Conservation (phyloP, 2,888 invertebrate species). For the Bugulina stolonifera region DNA sequence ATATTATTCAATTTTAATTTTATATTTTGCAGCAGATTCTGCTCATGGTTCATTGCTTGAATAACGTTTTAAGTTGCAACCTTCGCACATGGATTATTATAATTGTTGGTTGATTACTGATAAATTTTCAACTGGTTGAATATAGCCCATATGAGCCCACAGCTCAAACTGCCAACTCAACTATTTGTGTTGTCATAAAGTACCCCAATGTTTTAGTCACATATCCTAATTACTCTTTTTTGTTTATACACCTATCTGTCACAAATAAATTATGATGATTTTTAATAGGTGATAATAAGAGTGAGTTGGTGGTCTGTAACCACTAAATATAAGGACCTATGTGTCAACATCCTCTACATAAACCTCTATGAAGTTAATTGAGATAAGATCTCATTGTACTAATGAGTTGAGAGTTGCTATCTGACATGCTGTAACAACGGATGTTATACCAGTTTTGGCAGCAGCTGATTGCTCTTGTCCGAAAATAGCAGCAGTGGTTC, state of each 20-base stretch:
- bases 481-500: neutral
- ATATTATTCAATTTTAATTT: too few species aligned
- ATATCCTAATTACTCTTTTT: neutral
- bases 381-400: slow-evolving; percentile 13
- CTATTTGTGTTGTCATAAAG: too few species aligned
- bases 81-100: too few species aligned
- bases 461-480: neutral
- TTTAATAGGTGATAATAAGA: neutral
- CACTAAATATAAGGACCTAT: neutral
- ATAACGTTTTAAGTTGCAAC: too few species aligned
- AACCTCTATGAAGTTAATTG: neutral
- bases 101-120: too few species aligned
- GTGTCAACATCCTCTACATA: neutral
- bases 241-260: neutral
- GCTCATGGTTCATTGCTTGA: too few species aligned
- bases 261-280: neutral
- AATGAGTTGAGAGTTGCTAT: slow-evolving; percentile 10
- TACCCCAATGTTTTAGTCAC: neutral
- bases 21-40: too few species aligned
- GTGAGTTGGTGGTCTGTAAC: neutral
- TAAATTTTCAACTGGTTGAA: too few species aligned
- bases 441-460: neutral
- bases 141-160: too few species aligned
- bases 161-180: too few species aligned
- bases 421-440: neutral